Conservation (phyloP, 2,888 invertebrate genomes). For the Spicauda simplicius region DNA sequence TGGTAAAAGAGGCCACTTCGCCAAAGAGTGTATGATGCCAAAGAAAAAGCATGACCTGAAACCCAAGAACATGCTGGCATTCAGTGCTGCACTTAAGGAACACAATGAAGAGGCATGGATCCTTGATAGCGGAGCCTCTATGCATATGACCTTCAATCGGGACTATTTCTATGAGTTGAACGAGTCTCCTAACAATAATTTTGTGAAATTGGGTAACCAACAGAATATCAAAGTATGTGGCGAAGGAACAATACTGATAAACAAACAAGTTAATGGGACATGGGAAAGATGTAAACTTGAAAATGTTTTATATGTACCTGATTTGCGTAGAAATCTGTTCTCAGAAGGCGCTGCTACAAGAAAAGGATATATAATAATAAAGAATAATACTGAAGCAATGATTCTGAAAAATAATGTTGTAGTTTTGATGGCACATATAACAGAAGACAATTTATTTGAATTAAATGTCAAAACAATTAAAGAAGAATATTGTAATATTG, state of each 20-base stretch:
- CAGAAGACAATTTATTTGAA: too few relatives aligned
- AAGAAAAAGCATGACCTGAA: too few relatives aligned
- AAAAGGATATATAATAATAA: slow-evolving; percentile 30
- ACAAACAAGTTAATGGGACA: slow-evolving; percentile 44
- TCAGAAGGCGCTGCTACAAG: slow-evolving; percentile 38
- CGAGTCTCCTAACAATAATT: slow-evolving; percentile 36
- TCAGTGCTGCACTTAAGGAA: too few relatives aligned
- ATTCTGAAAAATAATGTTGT: slow-evolving; percentile 35
- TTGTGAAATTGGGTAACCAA: slow-evolving; percentile 46
- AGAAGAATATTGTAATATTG: slow-evolving; percentile 40
- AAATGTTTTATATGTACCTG: slow-evolving; percentile 42
- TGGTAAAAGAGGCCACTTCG: too few relatives aligned
- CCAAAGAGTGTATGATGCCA: too few relatives aligned
- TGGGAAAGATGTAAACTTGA: slow-evolving; percentile 42
- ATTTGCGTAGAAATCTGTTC: slow-evolving; percentile 37
- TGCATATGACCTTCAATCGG: slow-evolving; percentile 44
- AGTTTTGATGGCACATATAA: slow-evolving; percentile 42
- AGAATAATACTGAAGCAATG: slow-evolving; percentile 29
- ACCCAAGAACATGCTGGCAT: too few relatives aligned
- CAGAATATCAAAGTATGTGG: slow-evolving; percentile 44
- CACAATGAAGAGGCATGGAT: too few relatives aligned
- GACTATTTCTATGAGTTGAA: slow-evolving; percentile 42
- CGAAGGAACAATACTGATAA: slow-evolving; percentile 45
- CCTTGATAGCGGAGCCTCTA: slow-evolving; percentile 47
- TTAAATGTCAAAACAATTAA: slow-evolving; percentile 37